Percentiles rank a stretch among this genome's conserved stretches.
Evolutionary conservation across 2,113 vertebrate genomes (phyloP).

Genomic region (Gasterosteus nipponicus): DNA sequence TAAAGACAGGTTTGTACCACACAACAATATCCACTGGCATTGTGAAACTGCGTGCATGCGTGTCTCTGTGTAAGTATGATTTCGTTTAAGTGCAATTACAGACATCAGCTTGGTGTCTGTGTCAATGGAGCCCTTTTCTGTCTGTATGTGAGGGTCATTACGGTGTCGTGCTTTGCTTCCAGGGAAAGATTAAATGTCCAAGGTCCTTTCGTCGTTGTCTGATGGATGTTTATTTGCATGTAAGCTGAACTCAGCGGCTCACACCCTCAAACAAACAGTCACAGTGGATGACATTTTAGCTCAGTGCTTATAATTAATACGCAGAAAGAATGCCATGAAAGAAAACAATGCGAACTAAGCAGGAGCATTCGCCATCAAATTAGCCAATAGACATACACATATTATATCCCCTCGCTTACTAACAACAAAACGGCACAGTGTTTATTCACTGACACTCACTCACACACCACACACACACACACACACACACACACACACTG

Average conservation of each 20-base stretch:
- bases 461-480: slow-evolving; percentile 19
- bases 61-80: slow-evolving; percentile 14
- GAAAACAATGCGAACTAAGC: not conserved
- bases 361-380: not conserved
- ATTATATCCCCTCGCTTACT: not conserved
- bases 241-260: not conserved
- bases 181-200: slow-evolving; percentile 6
- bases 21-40: not conserved
- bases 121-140: slow-evolving; percentile 1
- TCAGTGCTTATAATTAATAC: not conserved
- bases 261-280: not conserved
- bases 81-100: slow-evolving; percentile 17
- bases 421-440: slow-evolving; percentile 2
- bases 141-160: slow-evolving; percentile 1
- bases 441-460: slow-evolving; percentile 18
- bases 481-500: slow-evolving; percentile 26
- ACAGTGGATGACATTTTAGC: not conserved
- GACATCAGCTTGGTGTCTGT: not conserved
- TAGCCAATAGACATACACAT: not conserved
- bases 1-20: slow-evolving; percentile 29
- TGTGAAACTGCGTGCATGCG: not conserved
- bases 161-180: slow-evolving; percentile 18
- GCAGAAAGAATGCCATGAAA: not conserved
- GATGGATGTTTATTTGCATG: not conserved
- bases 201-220: not conserved